Base-by-base conservation (phyloP, 1,140 invertebrate species). In the Drosophila ambigua region DNA sequence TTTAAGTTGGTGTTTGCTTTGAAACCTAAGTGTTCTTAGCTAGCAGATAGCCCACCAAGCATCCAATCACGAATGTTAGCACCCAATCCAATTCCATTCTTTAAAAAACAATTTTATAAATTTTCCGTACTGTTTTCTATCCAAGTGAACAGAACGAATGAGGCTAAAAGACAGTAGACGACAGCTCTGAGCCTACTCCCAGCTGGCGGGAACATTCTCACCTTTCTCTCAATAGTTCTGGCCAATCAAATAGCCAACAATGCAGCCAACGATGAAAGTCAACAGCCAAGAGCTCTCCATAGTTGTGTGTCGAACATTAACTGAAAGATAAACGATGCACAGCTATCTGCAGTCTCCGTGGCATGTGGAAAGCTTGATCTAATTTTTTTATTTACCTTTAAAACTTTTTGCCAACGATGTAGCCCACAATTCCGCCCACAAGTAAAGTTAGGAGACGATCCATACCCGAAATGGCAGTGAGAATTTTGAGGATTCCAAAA, bases 211-310 rank as follows among this genome's bases (percentile, higher is more conserved):
- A 5, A n/a, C 13, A 0, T 5, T 28, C 51, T 63, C 20, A 55
- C 49, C 15, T 39, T 5, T 41, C 24, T 57, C 16, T 9, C 58
- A 57, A 23, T 26, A 26, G 15, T 71, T 24, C 15, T 49, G 15
- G 35, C 78, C 72, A 52, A 84, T 28, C 8, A 68, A 61, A 63
- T 72, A 80, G 4, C 80, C 81, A 20, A 73, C 28, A 20, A 85
- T 23, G 41, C 77, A 63, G 8, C 81, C 81, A 5, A 84, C 24
- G 13, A 77, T 20, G 3, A 84, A 65, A 0, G 50, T 77, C 0
- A 65, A 11, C 0, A 77, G 0, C 11, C 5, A 43, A 4, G 20
- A 35, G 52, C 60, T 73, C 28, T 84, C 81, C 44, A 85, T 84
- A 31, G 24, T 15, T 11, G 39, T 11, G 35, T 15, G 43, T 8